These are phyloP conservation scores for Cepaea hortensis DNA, from an alignment of 2,888 invertebrate genomes.

Conservation along the genomic window DNA sequence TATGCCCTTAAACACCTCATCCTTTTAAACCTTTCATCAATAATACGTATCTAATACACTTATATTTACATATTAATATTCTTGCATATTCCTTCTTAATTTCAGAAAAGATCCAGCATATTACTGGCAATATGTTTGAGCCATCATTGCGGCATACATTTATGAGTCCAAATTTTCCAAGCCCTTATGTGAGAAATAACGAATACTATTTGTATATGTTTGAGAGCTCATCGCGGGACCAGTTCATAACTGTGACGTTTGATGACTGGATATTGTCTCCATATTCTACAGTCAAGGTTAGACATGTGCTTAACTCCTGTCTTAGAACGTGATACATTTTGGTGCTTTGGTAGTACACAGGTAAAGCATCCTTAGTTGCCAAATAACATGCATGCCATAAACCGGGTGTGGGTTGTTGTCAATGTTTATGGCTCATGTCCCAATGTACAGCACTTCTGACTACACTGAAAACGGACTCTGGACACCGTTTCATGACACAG, in stretches of 20 bases:
- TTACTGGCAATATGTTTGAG: not conserved
- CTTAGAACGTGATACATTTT: too few relatives aligned
- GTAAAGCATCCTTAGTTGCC: not conserved
- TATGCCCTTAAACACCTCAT: too few relatives aligned
- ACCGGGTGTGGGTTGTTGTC: too few relatives aligned
- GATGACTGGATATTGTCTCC: constrained; percentile 48
- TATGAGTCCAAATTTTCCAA: constrained; percentile 41
- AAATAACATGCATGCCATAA: not conserved
- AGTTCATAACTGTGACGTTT: constrained; percentile 44
- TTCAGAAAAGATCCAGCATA: constrained; percentile 29
- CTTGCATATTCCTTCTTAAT: not conserved
- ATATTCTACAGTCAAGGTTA: constrained; percentile 37
- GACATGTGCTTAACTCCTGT: not conserved
- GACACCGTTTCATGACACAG: too few relatives aligned
- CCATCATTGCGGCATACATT: not conserved
- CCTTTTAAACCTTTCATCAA: too few relatives aligned
- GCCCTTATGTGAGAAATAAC: constrained; percentile 16
- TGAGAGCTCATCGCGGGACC: not conserved
- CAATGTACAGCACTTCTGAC: too few relatives aligned
- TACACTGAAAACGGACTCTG: too few relatives aligned
- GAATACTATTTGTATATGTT: constrained; percentile 41
- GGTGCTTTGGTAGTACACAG: not conserved
- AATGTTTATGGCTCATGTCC: too few relatives aligned
- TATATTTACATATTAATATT: not conserved
- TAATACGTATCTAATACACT: not conserved